These are phyloP conservation scores for Neotoma lepida DNA, from an alignment of 2,113 vertebrate species.

Conservation along the genomic window DNA sequence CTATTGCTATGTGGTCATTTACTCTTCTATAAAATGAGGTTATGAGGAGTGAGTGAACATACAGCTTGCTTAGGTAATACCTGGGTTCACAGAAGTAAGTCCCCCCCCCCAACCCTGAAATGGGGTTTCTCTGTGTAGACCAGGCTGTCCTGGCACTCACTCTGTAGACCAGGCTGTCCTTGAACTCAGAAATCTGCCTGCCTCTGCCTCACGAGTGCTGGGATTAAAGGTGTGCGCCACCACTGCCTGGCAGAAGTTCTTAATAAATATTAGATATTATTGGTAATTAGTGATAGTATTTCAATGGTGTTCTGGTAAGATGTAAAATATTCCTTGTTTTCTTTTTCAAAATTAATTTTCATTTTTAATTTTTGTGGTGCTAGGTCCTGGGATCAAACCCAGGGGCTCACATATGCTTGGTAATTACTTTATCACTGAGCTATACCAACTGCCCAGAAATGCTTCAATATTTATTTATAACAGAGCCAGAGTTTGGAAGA, in stretches of 20 bases:
- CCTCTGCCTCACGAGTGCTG: neutral
- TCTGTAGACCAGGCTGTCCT: neutral
- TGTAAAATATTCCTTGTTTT: neutral
- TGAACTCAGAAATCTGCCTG: neutral
- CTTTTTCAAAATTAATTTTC: neutral
- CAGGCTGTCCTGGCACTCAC: neutral
- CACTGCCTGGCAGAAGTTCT: neutral
- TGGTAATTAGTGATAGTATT: neutral
- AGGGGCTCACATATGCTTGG: neutral
- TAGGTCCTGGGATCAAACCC: neutral
- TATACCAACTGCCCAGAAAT: neutral
- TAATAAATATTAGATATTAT: conserved; percentile 56
- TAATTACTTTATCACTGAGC: neutral
- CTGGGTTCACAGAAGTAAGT: neutral
- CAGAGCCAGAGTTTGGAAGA: neutral
- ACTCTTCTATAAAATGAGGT: conserved; percentile 14
- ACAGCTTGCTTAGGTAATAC: neutral
- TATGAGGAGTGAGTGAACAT: neutral
- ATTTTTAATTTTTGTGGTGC: neutral
- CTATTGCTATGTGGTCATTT: conserved; percentile 11
- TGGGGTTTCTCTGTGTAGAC: neutral
- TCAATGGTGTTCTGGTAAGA: conserved; percentile 25
- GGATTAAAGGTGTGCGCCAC: neutral
- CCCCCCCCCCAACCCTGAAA: no score
- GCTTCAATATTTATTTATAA: conserved; percentile 28